Evolutionary conservation across 2,113 vertebrate genomes (phyloP).

Genomic region (Thalassoma bifasciatum): DNA sequence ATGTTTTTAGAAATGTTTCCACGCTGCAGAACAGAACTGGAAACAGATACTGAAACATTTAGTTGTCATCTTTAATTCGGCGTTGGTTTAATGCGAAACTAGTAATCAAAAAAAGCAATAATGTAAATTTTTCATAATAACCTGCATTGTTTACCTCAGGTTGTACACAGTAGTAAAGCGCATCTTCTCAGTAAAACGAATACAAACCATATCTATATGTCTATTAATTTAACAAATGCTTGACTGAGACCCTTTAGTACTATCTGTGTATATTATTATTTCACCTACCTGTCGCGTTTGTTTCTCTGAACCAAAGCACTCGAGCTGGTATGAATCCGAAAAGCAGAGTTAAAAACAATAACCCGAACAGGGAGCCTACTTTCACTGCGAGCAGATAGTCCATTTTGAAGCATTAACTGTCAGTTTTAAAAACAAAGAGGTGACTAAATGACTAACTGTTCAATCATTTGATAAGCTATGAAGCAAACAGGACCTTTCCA

Average conservation of each 20-base stretch:
- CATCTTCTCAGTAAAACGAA: neutral
- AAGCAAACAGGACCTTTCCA: too few species aligned
- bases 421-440: neutral
- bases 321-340: constrained; percentile 84
- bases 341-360: constrained; percentile 81
- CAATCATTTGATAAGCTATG: neutral
- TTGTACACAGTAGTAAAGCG: accelerated
- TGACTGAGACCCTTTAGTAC: too few species aligned
- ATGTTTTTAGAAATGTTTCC: accelerated
- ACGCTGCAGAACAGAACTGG: accelerated
- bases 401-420: constrained; percentile 54
- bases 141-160: neutral
- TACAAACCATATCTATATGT: too few species aligned
- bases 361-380: constrained; percentile 79
- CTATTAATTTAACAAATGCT: neutral
- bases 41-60: neutral
- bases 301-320: constrained; percentile 79
- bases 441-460: neutral
- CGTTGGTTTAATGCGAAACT: neutral
- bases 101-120: neutral
- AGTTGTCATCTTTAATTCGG: neutral
- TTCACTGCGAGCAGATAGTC: constrained; percentile 83
- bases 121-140: neutral
- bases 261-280: neutral
- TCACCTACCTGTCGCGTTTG: constrained; percentile 78